Evolutionary conservation across 1,140 invertebrate species (phyloP).

Genomic region (Bathynomus jamesi): DNA sequence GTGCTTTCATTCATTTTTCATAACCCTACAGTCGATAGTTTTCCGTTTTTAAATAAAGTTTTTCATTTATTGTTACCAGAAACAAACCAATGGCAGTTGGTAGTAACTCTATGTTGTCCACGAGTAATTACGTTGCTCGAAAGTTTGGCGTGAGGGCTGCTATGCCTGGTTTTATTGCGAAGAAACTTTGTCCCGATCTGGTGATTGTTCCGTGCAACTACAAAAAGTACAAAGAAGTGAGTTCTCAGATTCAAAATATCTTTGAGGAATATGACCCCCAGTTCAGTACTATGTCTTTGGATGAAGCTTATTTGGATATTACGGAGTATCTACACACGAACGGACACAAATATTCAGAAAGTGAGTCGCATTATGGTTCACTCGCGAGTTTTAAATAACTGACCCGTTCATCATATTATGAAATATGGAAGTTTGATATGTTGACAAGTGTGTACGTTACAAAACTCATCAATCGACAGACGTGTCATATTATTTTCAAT

Average conservation of each 20-base stretch:
- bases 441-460: too few relatives aligned
- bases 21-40: too few relatives aligned
- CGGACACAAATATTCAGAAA: slow-evolving; percentile 17
- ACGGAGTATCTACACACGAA: slow-evolving; percentile 48
- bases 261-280: slow-evolving; percentile 52
- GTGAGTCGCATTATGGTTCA: neutral
- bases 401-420: neutral
- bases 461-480: too few relatives aligned
- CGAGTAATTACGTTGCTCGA: slow-evolving; percentile 58
- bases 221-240: slow-evolving; percentile 51
- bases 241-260: slow-evolving; percentile 43
- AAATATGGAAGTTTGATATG: neutral
- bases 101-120: slow-evolving; percentile 53
- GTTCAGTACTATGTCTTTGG: slow-evolving; percentile 50
- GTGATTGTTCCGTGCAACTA: slow-evolving; percentile 52
- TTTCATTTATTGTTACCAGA: too few relatives aligned
- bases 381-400: neutral
- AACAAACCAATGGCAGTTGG: slow-evolving; percentile 61
- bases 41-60: too few relatives aligned
- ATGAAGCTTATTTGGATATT: slow-evolving; percentile 59
- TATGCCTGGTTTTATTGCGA: slow-evolving; percentile 63
- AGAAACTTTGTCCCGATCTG: slow-evolving; percentile 57
- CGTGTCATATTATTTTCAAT: too few relatives aligned
- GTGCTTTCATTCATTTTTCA: too few relatives aligned
- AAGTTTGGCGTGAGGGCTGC: slow-evolving; percentile 58